Evolutionary conservation across 2,888 invertebrate genomes (phyloP).

Genomic region (Melinaea marsaeus): DNA sequence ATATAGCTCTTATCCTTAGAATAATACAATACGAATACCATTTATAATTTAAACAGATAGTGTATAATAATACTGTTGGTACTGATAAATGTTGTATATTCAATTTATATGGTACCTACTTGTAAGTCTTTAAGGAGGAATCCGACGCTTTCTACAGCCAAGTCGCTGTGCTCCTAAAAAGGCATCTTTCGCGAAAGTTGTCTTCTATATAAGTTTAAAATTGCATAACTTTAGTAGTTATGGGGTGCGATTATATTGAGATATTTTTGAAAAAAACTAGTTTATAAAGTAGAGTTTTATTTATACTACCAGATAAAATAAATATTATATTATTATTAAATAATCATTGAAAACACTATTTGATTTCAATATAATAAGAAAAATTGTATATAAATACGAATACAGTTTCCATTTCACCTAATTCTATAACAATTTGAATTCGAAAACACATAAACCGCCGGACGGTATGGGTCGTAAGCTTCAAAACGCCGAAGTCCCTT

Average conservation of each 20-base stretch:
- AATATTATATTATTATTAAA: no score
- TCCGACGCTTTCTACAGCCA: conserved; percentile 18
- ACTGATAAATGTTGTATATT: background rate
- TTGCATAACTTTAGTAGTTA: conserved; percentile 14
- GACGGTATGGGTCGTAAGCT: conserved; percentile 1
- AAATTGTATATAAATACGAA: no score
- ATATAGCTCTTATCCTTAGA: no score
- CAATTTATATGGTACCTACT: background rate
- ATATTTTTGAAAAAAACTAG: no score
- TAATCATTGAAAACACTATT: no score
- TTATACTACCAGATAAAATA: no score
- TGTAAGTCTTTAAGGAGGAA: conserved; percentile 6
- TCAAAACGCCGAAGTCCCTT: conserved; percentile 12
- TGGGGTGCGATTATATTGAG: background rate
- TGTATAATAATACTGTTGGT: background rate
- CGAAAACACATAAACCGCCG: background rate
- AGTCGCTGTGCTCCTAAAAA: conserved; percentile 20
- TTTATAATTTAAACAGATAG: background rate
- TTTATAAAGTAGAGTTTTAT: no score
- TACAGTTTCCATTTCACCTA: background rate
- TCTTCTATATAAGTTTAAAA: conserved; percentile 13
- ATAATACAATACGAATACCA: no score
- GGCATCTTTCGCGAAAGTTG: conserved; percentile 22
- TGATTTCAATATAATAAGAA: no score
- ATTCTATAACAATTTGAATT: background rate